Evolutionary conservation across 2,113 vertebrate genomes (phyloP).

Genomic region (Xenus cinereus): DNA sequence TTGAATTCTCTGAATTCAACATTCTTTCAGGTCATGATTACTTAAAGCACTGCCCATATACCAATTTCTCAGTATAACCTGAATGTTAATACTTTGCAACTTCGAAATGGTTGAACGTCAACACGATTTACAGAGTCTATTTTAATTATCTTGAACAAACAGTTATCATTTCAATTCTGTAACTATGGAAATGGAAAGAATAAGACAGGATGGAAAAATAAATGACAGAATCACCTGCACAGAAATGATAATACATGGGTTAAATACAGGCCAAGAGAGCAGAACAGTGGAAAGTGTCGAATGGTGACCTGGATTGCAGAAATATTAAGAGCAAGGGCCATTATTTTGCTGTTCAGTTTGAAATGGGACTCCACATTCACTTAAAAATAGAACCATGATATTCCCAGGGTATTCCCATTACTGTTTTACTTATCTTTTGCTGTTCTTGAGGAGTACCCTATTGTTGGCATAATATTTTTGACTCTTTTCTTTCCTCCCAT

Average conservation of each 20-base stretch:
- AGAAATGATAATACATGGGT: conserved; percentile 36
- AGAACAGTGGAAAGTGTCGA: conserved; percentile 19
- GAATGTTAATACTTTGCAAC: background rate
- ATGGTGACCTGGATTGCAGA: background rate
- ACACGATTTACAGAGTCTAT: background rate
- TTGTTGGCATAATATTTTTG: background rate
- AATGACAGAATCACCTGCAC: background rate
- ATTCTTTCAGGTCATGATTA: background rate
- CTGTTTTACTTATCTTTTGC: background rate
- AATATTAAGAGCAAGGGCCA: background rate
- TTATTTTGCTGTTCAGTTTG: background rate
- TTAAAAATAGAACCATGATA: background rate
- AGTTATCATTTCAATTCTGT: conserved; percentile 31
- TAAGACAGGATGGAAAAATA: conserved; percentile 10
- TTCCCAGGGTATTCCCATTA: background rate
- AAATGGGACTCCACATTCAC: background rate
- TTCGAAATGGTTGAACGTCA: background rate
- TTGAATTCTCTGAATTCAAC: background rate
- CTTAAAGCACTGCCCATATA: background rate
- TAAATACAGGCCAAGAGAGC: background rate
- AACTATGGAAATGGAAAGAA: conserved; percentile 7
- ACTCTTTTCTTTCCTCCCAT: background rate
- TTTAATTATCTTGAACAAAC: conserved; percentile 4
- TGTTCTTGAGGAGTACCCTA: background rate
- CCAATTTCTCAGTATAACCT: background rate